These are phyloP conservation scores for Trachelus stipa DNA, from an alignment of 2,888 invertebrate genomes.

Conservation along the genomic window DNA sequence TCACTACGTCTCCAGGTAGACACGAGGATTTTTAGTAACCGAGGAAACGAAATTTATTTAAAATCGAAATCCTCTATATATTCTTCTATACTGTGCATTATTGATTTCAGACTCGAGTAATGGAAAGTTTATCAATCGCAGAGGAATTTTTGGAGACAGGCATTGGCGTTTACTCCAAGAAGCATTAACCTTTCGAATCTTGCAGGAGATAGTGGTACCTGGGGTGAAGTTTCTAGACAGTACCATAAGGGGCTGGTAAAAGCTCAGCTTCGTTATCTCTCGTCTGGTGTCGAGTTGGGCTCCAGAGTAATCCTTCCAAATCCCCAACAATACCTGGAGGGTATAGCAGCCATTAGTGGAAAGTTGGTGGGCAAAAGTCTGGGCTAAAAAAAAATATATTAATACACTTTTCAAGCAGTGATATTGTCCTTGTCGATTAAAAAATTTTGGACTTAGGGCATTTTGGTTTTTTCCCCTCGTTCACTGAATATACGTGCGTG, in stretches of 20 bases:
- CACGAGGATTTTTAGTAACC: neutral
- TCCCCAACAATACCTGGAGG: constrained; percentile 35
- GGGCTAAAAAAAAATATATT: constrained; percentile 29
- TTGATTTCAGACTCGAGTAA: neutral
- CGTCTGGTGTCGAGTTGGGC: constrained; percentile 34
- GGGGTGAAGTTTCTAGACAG: constrained; percentile 15
- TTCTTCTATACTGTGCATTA: neutral
- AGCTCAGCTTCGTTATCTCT: constrained; percentile 24
- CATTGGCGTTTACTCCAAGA: neutral
- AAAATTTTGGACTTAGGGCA: neutral
- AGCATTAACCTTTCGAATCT: neutral
- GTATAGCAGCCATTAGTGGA: constrained; percentile 37
- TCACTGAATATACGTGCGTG: neutral
- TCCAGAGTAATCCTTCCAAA: constrained; percentile 35
- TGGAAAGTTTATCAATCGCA: neutral
- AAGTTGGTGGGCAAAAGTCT: constrained; percentile 4
- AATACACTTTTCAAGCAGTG: constrained; percentile 25
- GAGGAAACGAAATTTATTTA: neutral
- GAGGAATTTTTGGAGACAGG: neutral
- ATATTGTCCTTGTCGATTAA: neutral
- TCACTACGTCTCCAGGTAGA: neutral
- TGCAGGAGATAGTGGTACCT: neutral
- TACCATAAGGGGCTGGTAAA: constrained; percentile 15
- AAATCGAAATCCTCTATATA: neutral
- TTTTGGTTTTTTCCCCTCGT: neutral